Conservation (phyloP, 2,888 invertebrate genomes). For the Cyclophora punctaria region DNA sequence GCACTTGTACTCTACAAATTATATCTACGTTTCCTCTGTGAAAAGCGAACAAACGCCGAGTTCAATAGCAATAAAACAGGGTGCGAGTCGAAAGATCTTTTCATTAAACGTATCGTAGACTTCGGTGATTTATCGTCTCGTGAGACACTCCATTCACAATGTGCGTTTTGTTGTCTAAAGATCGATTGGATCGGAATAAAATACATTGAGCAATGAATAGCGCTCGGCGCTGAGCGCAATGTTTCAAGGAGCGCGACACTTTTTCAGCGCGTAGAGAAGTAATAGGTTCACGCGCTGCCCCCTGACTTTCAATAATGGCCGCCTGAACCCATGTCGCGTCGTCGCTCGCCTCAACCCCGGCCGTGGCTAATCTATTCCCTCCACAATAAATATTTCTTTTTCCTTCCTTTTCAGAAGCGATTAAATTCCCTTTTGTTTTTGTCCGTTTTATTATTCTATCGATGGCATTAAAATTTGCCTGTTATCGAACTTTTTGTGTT, state of each 20-base stretch:
- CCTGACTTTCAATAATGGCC: slow-evolving; percentile 64
- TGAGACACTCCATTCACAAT: slow-evolving; percentile 62
- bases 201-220: slow-evolving; percentile 65
- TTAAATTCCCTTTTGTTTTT: slow-evolving; percentile 15
- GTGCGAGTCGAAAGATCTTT: slow-evolving; percentile 53
- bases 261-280: slow-evolving; percentile 62
- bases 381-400: slow-evolving; percentile 26
- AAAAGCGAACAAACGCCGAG: slow-evolving; percentile 31
- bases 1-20: slow-evolving; percentile 15
- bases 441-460: slow-evolving; percentile 5
- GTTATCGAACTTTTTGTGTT: too few relatives aligned
- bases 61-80: slow-evolving; percentile 52
- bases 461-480: too few relatives aligned
- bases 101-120: slow-evolving; percentile 68
- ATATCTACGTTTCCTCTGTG: slow-evolving; percentile 19
- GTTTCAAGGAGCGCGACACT: slow-evolving; percentile 66
- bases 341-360: slow-evolving; percentile 21
- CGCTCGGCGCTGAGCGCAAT: slow-evolving; percentile 58
- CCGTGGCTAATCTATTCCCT: slow-evolving; percentile 50
- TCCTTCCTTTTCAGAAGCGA: slow-evolving; percentile 19
- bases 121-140: slow-evolving; percentile 64
- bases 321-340: slow-evolving; percentile 23
- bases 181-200: slow-evolving; percentile 70
- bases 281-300: slow-evolving; percentile 65
- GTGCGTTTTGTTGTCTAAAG: slow-evolving; percentile 67